Percentiles rank a stretch among this genome's conserved stretches.
Evolutionary conservation across 2,113 vertebrate genomes (phyloP).

Genomic region (Crotophaga sulcirostris): DNA sequence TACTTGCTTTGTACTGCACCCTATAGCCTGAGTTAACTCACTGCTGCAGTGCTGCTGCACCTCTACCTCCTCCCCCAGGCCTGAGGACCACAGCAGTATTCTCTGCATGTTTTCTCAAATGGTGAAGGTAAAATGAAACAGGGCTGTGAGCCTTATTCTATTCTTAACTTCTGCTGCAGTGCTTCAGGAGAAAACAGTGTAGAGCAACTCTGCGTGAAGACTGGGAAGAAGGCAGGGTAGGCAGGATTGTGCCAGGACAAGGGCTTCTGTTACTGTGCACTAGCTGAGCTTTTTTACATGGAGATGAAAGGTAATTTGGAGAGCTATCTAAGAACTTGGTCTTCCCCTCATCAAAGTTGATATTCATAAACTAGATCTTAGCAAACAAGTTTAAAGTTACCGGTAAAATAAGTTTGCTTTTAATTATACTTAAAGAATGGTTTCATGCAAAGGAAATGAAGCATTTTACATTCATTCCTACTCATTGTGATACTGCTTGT

Average conservation of each 20-base stretch:
- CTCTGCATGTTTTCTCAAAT: neutral
- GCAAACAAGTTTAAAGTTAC: neutral
- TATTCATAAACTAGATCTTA: neutral
- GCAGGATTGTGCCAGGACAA: neutral
- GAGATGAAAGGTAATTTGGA: neutral
- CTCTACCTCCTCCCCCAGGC: neutral
- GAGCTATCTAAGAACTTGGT: neutral
- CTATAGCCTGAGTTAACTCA: neutral
- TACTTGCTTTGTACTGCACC: neutral
- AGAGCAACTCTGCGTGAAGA: neutral
- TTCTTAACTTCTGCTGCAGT: neutral
- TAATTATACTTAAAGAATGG: neutral
- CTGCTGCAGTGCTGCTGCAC: neutral
- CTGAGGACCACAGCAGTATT: neutral
- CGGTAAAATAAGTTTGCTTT: neutral
- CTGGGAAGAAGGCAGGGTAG: neutral
- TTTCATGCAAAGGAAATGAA: neutral
- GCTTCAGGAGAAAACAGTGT: neutral
- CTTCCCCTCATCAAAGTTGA: neutral
- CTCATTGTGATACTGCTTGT: neutral
- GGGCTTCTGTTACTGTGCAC: neutral
- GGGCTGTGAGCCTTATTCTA: rapidly evolving
- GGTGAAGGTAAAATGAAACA: neutral
- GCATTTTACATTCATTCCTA: neutral
- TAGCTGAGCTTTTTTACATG: neutral